Evolutionary conservation across 2,888 invertebrate species (phyloP).

Genomic region (Coronaproctus castanopsis): DNA sequence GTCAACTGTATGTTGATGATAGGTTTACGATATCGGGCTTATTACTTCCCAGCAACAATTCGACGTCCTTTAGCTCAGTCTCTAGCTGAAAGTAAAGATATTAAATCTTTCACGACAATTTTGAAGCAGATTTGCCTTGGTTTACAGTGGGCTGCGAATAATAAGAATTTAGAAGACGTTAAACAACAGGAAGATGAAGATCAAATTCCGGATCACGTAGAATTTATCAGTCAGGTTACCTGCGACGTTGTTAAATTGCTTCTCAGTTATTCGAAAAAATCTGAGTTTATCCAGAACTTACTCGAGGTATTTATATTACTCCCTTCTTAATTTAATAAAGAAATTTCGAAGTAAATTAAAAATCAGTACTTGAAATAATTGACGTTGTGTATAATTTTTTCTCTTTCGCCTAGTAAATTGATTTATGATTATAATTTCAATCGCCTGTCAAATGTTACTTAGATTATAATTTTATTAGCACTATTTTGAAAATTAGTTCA

Average conservation of each 20-base stretch:
- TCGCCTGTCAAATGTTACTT: too few relatives aligned
- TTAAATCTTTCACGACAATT: slow-evolving; percentile 39
- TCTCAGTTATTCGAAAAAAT: slow-evolving; percentile 22
- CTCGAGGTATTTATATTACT: slow-evolving; percentile 4
- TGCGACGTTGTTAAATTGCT: slow-evolving; percentile 31
- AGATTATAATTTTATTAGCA: too few relatives aligned
- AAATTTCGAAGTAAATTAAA: too few relatives aligned
- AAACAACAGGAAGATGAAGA: slow-evolving; percentile 24
- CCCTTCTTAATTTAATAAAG: too few relatives aligned
- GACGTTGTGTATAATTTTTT: too few relatives aligned
- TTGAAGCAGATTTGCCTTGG: slow-evolving; percentile 30
- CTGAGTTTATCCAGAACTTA: neutral
- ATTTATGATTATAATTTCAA: too few relatives aligned
- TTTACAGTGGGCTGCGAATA: slow-evolving; percentile 8
- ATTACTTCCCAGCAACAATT: slow-evolving; percentile 35
- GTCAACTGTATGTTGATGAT: too few relatives aligned
- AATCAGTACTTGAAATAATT: too few relatives aligned
- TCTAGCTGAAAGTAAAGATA: slow-evolving; percentile 38
- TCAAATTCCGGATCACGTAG: slow-evolving; percentile 23
- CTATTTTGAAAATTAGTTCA: too few relatives aligned
- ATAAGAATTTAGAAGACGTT: slow-evolving; percentile 22
- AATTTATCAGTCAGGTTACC: slow-evolving; percentile 36
- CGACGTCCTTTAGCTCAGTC: slow-evolving; percentile 36
- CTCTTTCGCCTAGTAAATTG: too few relatives aligned
- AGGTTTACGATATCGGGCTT: slow-evolving; percentile 32